Evolutionary conservation across 2,797 vertebrate genomes (phyloP).

Genomic region (Enteromius thamalakanensis): DNA sequence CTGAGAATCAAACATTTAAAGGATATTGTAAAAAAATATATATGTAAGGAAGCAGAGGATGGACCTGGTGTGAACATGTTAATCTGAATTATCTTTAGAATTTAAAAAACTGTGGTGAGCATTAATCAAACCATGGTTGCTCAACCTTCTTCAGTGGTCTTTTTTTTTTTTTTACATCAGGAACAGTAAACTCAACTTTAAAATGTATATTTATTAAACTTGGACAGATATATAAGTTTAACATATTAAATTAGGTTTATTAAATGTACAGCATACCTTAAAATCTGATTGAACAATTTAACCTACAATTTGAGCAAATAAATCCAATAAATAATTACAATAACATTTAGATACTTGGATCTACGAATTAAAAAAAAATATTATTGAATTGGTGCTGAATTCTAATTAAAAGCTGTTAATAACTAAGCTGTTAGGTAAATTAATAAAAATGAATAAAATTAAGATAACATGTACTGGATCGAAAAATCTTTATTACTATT

Average conservation of each 20-base stretch:
- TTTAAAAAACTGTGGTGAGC: background rate
- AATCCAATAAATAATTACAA: background rate
- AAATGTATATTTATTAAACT: background rate
- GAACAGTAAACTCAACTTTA: background rate
- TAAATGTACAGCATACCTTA: background rate
- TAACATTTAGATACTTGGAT: background rate
- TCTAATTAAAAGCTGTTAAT: background rate
- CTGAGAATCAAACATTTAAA: slow-evolving; percentile 61
- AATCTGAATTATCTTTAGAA: background rate
- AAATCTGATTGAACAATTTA: background rate
- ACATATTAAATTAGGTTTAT: background rate
- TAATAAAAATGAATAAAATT: background rate
- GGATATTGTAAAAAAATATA: slow-evolving; percentile 51
- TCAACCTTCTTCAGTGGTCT: background rate
- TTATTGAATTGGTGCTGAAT: background rate
- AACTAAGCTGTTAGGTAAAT: background rate
- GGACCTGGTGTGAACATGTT: background rate
- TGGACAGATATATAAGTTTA: background rate
- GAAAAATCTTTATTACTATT: background rate
- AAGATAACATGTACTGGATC: background rate
- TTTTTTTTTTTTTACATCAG: background rate
- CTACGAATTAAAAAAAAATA: background rate
- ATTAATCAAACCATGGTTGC: background rate
- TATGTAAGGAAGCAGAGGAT: background rate
- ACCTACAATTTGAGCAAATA: background rate